Percentiles rank a stretch among this genome's conserved stretches.
Evolutionary conservation across 1,140 invertebrate genomes (phyloP).

Genomic region (Marisa cornuarietis): DNA sequence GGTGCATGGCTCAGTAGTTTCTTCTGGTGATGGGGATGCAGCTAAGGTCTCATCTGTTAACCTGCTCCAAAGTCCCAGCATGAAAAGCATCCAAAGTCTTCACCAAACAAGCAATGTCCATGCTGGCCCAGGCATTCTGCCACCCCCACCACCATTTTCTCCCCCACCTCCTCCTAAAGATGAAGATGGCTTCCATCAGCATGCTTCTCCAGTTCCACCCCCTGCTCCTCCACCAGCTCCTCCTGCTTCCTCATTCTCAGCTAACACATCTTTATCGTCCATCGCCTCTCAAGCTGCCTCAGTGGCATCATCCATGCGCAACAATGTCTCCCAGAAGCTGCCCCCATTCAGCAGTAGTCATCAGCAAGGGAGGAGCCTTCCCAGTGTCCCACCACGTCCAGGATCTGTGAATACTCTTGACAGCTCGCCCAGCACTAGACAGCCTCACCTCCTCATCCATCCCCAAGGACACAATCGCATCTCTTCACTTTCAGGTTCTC

Average conservation of each 20-base stretch:
- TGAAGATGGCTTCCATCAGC: constrained; percentile 4
- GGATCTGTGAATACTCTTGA: background rate
- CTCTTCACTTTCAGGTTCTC: too few relatives aligned
- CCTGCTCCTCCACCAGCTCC: constrained; percentile 30
- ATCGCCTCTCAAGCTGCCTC: constrained; percentile 26
- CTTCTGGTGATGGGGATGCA: too few relatives aligned
- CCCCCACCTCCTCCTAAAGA: background rate
- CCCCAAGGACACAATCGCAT: too few relatives aligned
- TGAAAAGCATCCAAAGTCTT: constrained; percentile 24
- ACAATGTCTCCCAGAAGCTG: constrained; percentile 28
- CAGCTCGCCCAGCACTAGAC: background rate
- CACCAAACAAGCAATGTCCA: constrained; percentile 21
- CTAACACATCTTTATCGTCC: constrained; percentile 15
- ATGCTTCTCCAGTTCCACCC: constrained; percentile 20
- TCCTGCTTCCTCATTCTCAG: background rate
- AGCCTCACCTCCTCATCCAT: too few relatives aligned
- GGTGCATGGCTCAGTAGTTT: constrained; percentile 1
- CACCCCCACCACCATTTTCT: background rate
- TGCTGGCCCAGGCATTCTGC: background rate
- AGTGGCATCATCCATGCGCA: constrained; percentile 30
- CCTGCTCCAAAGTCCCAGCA: constrained; percentile 25
- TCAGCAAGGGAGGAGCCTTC: background rate
- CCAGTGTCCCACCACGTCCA: constrained; percentile 20
- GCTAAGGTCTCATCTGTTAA: constrained; percentile 15
- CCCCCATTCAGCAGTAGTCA: background rate